Base-by-base conservation (phyloP, 2,797 vertebrate genomes). In the Monodelphis domestica region DNA sequence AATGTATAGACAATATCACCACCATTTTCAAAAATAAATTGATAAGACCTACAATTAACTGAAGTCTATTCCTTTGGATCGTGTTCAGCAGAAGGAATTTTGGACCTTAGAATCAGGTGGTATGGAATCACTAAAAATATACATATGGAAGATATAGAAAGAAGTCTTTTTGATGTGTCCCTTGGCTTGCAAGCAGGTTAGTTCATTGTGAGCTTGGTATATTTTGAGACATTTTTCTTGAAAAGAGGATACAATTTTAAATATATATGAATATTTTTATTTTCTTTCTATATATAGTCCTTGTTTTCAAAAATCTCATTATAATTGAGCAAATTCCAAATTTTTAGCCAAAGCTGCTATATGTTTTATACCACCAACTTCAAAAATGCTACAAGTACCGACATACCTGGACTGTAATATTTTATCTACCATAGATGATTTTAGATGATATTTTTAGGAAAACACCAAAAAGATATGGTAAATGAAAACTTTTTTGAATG, bases 21-120 rank as follows among this genome's bases (percentile, higher is more conserved):
- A 91, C 21, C 38, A 90, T 59, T 90, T 91, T 90, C 78, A 91
- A 95, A 90, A 33, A 3, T 57, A 90, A 10, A 55, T 78, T 90
- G 59, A 28, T 56, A 45, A 90, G 78, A 89, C 57, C 90, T 55
- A 59, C 12, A 38, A 56, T 91, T 59, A 56, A 89, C 57, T 92
- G 53, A 29, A 45, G 17, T 54, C 26, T 91, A 55, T 89, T 94
- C 70, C 9, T 95, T 93, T 87, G 91, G 94, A 11, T 45, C 89
- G 94, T 56, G 3, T 84, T 94, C 59, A 90, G 12, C 92, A 70
- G 26, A 87, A 90, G n/a, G 4, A 6, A 52, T 90, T 90, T 78
- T 14, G 89, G 78, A 5, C n/a, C 26, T 63, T 14, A 1, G 53
- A 91, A 12, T 90, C 53, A 59, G 94, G 12, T 38, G 33, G 7